These are phyloP conservation scores for Caenorhabditis sp. DNA, from an alignment of 2,888 invertebrate species.

Conservation along the genomic window DNA sequence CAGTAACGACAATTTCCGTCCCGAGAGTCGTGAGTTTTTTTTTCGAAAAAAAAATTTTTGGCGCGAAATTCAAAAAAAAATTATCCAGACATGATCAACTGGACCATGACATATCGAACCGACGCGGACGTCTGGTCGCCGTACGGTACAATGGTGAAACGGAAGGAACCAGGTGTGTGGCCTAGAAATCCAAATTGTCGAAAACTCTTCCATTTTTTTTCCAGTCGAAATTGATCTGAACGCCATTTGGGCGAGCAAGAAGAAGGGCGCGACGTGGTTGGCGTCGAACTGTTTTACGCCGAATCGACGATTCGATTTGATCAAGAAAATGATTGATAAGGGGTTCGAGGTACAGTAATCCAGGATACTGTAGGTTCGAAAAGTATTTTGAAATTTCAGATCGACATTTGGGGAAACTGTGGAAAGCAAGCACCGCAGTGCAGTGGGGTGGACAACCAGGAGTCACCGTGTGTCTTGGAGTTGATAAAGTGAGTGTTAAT, in stretches of 20 bases:
- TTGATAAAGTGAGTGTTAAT: conserved; percentile 61
- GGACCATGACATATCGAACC: conserved; percentile 73
- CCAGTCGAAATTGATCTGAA: conserved; percentile 53
- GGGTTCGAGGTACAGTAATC: conserved; percentile 40
- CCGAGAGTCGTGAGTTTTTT: conserved; percentile 60
- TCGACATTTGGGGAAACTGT: conserved; percentile 62
- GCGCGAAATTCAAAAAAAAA: background rate
- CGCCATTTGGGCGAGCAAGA: conserved; percentile 56
- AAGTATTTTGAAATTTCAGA: background rate
- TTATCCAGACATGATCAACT: conserved; percentile 71
- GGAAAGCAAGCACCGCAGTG: conserved; percentile 51
- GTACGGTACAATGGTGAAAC: conserved; percentile 62
- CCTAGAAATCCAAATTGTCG: background rate
- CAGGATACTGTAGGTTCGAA: background rate
- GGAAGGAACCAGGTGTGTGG: conserved; percentile 24
- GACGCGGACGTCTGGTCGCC: conserved; percentile 71
- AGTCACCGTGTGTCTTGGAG: conserved; percentile 56
- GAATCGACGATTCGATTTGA: conserved; percentile 57
- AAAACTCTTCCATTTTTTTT: background rate
- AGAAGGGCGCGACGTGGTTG: conserved; percentile 61
- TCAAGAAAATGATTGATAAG: conserved; percentile 53
- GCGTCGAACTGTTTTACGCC: conserved; percentile 66
- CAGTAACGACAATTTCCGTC: conserved; percentile 67
- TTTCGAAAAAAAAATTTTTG: background rate
- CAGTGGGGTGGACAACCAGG: conserved; percentile 60